Conservation (phyloP, 2,113 vertebrate genomes). For the Otocyon megalotis region DNA sequence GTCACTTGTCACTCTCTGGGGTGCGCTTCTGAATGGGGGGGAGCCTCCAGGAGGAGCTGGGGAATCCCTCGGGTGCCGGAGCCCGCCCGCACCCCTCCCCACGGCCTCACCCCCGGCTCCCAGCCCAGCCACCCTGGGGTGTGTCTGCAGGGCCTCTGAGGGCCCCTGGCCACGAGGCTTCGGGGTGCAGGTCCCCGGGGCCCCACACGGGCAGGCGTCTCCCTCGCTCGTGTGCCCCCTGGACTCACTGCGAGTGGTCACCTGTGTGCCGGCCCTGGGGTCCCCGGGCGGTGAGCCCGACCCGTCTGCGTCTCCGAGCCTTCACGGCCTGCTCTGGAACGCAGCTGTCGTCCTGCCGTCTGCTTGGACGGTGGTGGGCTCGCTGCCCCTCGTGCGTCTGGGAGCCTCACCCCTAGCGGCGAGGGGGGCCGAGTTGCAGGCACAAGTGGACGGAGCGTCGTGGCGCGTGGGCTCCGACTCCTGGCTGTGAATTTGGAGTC, state of each 20-base stretch:
- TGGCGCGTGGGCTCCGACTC: too few species aligned
- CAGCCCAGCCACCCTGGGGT: fast-evolving
- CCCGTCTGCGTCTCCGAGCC: not conserved
- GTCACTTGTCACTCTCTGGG: fast-evolving
- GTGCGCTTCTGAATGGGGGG: not conserved
- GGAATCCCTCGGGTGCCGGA: not conserved
- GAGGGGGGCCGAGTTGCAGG: not conserved
- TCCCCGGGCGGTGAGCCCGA: not conserved
- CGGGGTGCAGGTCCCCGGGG: too few species aligned
- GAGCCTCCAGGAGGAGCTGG: not conserved
- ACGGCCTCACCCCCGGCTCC: not conserved
- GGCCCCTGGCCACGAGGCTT: not conserved
- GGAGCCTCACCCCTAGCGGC: not conserved
- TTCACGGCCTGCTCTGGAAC: fast-evolving
- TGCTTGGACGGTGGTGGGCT: not conserved
- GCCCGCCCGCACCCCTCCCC: not conserved
- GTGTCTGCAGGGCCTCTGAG: fast-evolving
- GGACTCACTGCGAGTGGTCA: fast-evolving
- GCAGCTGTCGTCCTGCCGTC: too few species aligned
- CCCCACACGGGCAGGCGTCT: fast-evolving
- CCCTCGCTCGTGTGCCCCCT: fast-evolving
- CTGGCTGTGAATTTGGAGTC: too few species aligned
- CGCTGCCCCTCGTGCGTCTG: fast-evolving
- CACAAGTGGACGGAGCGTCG: too few species aligned
- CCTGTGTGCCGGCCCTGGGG: not conserved